A percentile compares a stretch with the other conserved stretches of the same genome.
Evolutionary conservation across 2,113 vertebrate species (phyloP).

Genomic region (Solea solea): DNA sequence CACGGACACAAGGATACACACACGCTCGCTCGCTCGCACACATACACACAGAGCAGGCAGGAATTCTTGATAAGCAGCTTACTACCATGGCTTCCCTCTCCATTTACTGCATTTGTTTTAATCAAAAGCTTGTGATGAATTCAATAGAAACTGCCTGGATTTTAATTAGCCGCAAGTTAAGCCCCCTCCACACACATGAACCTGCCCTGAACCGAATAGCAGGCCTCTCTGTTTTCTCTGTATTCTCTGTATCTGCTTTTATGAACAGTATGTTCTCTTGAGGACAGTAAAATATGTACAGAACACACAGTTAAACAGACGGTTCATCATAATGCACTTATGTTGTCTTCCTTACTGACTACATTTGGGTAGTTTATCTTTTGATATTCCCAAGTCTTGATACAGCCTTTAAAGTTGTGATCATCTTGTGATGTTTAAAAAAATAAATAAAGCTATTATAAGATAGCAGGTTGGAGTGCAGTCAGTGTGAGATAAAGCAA

Average conservation of each 20-base stretch:
- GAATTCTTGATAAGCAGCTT: conserved; percentile 60
- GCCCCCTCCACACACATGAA: not conserved
- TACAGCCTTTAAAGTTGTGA: not conserved
- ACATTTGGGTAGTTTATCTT: not conserved
- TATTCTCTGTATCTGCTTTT: not conserved
- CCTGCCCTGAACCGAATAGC: not conserved
- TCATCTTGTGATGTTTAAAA: not conserved
- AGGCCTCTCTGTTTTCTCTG: not conserved
- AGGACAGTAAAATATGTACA: not conserved
- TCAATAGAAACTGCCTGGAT: conserved; percentile 59
- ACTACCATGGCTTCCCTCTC: conserved; percentile 63
- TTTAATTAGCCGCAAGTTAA: conserved; percentile 57
- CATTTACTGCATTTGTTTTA: conserved; percentile 67
- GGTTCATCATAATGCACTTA: not conserved
- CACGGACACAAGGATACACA: not conserved
- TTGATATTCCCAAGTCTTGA: not conserved
- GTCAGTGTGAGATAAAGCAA: conserved; percentile 14
- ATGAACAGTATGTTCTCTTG: not conserved
- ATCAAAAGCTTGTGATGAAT: conserved; percentile 72
- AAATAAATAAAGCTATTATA: not conserved
- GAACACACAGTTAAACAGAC: not conserved
- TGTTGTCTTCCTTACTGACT: not conserved
- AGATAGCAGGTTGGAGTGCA: too few relatives aligned
- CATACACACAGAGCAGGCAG: conserved; percentile 18
- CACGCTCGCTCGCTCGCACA: not conserved